Percentiles rank a stretch among this genome's conserved stretches.
These are phyloP conservation scores for Apteryx owenii DNA, from an alignment of 2,113 vertebrate species.

Conservation along the genomic window DNA sequence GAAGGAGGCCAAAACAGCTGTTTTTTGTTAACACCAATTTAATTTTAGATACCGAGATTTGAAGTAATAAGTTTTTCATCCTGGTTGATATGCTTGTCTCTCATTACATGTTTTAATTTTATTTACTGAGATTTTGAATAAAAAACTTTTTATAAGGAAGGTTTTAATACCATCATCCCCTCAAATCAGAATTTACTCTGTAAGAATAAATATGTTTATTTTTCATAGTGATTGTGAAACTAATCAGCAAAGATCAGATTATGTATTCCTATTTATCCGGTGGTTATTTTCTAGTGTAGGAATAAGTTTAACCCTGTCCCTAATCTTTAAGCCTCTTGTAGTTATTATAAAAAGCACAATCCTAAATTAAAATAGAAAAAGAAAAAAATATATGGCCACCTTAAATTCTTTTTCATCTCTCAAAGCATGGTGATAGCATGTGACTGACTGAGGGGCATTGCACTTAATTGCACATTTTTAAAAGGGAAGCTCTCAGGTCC, in stretches of 20 bases:
- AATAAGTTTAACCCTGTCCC: neutral
- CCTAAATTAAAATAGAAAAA: neutral
- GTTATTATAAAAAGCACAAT: neutral
- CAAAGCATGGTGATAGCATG: neutral
- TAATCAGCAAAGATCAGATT: neutral
- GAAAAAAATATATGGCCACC: neutral
- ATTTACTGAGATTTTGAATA: neutral
- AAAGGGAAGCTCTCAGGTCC: neutral
- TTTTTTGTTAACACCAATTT: neutral
- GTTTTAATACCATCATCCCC: neutral
- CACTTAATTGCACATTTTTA: neutral
- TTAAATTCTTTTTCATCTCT: neutral
- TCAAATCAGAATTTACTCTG: neutral
- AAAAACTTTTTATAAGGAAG: neutral
- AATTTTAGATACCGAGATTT: neutral
- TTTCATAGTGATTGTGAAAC: neutral
- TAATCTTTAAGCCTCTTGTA: neutral
- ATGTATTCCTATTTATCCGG: neutral
- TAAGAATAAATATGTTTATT: neutral
- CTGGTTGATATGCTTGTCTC: neutral
- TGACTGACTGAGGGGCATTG: neutral
- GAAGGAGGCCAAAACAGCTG: neutral
- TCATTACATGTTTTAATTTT: neutral
- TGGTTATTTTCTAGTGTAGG: neutral
- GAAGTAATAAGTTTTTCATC: neutral